Percentiles rank a stretch among this genome's conserved stretches.
Conservation (phyloP, 2,888 invertebrate genomes). For the Pollenia amentaria region DNA sequence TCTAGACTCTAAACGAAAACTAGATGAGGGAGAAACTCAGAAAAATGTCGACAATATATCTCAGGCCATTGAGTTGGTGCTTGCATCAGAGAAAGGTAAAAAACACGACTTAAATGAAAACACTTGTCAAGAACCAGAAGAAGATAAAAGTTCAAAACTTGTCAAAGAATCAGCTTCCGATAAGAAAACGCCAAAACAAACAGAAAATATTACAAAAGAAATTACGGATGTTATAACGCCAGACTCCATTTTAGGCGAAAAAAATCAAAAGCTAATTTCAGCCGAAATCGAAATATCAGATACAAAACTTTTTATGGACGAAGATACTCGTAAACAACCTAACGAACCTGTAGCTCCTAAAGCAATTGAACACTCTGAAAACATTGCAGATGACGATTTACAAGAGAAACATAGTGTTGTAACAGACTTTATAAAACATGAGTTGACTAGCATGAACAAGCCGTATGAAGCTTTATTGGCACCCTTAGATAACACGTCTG, state of each 20-base stretch:
- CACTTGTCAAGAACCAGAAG: background rate
- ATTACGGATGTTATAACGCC: background rate
- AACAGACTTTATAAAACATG: constrained; percentile 43
- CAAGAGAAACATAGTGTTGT: constrained; percentile 30
- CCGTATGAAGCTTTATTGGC: constrained; percentile 32
- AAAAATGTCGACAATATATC: background rate
- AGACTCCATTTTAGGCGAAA: background rate
- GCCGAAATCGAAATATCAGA: background rate
- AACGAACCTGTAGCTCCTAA: too few relatives aligned
- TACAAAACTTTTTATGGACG: background rate
- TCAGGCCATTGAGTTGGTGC: too few relatives aligned
- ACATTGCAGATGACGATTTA: background rate
- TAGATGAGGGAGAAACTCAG: background rate
- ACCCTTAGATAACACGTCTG: constrained; percentile 14
- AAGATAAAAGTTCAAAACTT: background rate
- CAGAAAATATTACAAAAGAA: background rate
- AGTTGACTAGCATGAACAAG: background rate
- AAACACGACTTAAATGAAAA: too few relatives aligned
- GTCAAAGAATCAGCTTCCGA: background rate
- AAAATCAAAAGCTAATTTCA: background rate
- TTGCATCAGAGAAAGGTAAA: too few relatives aligned
- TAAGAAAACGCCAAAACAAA: background rate
- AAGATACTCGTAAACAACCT: background rate
- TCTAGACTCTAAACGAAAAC: background rate
- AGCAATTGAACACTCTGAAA: background rate